phyloP scores from a whole-genome alignment of 2,797 vertebrate species.

The Etheostoma perlongum region DNA sequence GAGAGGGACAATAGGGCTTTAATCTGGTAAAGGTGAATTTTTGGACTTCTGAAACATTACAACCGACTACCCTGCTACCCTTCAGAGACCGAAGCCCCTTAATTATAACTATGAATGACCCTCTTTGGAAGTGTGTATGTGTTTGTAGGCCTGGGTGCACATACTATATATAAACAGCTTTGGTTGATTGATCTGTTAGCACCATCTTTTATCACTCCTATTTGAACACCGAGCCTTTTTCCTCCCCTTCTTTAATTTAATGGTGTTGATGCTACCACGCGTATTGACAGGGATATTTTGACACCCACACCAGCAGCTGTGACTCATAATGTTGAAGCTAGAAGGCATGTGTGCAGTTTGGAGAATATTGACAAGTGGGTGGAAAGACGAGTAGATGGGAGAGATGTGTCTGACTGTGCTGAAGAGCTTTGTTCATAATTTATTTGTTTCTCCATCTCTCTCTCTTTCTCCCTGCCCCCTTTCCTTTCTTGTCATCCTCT shows the following conservation, averaged over 20 bases:
- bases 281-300: conserved; percentile 23
- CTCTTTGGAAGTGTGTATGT: background rate
- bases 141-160: background rate
- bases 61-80: background rate
- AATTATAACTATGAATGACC: background rate
- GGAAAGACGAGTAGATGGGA: conserved; percentile 40
- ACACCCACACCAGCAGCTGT: conserved; percentile 39
- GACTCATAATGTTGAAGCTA: conserved; percentile 35
- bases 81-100: conserved; percentile 1
- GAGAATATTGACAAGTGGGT: conserved; percentile 45
- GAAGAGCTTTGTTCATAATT: conserved; percentile 53
- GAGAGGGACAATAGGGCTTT: background rate
- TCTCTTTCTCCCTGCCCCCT: background rate
- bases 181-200: background rate
- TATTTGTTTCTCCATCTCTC: conserved; percentile 28
- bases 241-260: conserved; percentile 6
- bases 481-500: conserved; percentile 19
- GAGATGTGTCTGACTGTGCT: conserved; percentile 10
- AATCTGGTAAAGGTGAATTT: background rate
- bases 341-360: conserved; percentile 18
- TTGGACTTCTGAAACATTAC: background rate
- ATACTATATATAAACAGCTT: background rate
- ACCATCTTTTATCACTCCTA: background rate
- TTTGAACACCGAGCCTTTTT: background rate
- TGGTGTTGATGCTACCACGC: conserved; percentile 20